Percentiles rank a stretch among this genome's conserved stretches.
Evolutionary conservation across 1,140 invertebrate genomes (phyloP).

Genomic region (Ladona fulva): DNA sequence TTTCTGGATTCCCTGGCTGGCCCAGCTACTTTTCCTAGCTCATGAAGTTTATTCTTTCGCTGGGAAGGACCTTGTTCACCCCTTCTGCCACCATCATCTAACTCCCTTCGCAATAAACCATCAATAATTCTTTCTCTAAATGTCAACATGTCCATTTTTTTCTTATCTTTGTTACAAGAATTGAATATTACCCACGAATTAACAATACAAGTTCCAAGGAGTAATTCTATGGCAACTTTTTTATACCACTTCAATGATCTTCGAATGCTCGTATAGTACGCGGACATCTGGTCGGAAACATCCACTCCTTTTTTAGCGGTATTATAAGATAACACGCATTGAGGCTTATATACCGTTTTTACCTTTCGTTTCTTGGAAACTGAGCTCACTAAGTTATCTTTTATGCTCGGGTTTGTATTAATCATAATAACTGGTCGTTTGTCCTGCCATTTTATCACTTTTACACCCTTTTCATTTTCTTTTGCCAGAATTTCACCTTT

Average conservation of each 20-base stretch:
- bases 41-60: too few relatives aligned
- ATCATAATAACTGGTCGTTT: constrained; percentile 34
- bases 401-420: constrained; percentile 29
- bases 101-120: background rate
- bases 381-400: constrained; percentile 21
- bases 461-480: constrained; percentile 30
- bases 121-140: constrained; percentile 19
- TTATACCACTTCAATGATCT: constrained; percentile 32
- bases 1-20: too few relatives aligned
- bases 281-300: constrained; percentile 34
- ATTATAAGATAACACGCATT: constrained; percentile 35
- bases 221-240: constrained; percentile 30
- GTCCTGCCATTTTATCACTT: constrained; percentile 36
- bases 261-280: constrained; percentile 30
- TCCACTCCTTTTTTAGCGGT: constrained; percentile 34
- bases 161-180: constrained; percentile 12
- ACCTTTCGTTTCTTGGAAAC: constrained; percentile 23
- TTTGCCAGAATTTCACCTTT: constrained; percentile 28
- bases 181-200: constrained; percentile 28
- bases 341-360: constrained; percentile 30
- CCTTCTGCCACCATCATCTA: too few relatives aligned
- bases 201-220: constrained; percentile 29
- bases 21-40: too few relatives aligned
- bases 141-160: constrained; percentile 17
- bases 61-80: too few relatives aligned